Evolutionary conservation across 2,113 vertebrate species (phyloP).

Genomic region (Solea solea): DNA sequence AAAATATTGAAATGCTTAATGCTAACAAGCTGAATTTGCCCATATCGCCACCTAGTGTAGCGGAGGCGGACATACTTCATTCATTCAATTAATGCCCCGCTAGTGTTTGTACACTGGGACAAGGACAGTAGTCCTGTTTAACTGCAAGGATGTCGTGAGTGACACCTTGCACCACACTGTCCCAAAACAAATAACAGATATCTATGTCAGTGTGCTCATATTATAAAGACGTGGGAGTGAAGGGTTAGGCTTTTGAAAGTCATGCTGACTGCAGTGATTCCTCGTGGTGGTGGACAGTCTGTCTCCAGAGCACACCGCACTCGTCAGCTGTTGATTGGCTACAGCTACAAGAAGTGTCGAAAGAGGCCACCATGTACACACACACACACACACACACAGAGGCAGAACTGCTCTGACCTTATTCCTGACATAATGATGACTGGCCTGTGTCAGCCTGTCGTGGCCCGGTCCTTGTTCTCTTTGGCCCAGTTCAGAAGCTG

Average conservation of each 20-base stretch:
- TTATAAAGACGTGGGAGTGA: constrained; percentile 6
- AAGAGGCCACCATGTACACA: constrained; percentile 42
- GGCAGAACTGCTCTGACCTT: constrained; percentile 48
- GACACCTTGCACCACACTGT: background rate
- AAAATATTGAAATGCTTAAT: no score
- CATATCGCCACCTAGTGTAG: no score
- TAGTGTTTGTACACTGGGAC: no score
- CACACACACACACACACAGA: constrained; percentile 25
- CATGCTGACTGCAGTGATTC: constrained; percentile 63
- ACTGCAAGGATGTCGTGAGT: background rate
- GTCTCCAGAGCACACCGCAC: constrained; percentile 62
- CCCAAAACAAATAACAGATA: constrained; percentile 7
- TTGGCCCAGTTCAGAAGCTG: constrained; percentile 42
- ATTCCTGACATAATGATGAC: constrained; percentile 57
- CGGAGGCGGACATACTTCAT: no score
- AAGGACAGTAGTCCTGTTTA: no score
- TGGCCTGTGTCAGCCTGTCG: constrained; percentile 42
- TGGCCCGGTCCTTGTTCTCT: constrained; percentile 21
- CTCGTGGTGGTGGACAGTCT: constrained; percentile 21
- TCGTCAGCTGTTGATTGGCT: constrained; percentile 68
- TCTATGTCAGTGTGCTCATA: constrained; percentile 1
- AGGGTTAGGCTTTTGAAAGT: constrained; percentile 10
- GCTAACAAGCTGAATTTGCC: no score
- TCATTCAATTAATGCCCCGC: no score
- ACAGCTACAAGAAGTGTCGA: constrained; percentile 60